Percentiles rank a stretch among this genome's conserved stretches.
These are phyloP conservation scores for Spermophilus dauricus DNA, from an alignment of 2,113 vertebrate species.

Conservation along the genomic window DNA sequence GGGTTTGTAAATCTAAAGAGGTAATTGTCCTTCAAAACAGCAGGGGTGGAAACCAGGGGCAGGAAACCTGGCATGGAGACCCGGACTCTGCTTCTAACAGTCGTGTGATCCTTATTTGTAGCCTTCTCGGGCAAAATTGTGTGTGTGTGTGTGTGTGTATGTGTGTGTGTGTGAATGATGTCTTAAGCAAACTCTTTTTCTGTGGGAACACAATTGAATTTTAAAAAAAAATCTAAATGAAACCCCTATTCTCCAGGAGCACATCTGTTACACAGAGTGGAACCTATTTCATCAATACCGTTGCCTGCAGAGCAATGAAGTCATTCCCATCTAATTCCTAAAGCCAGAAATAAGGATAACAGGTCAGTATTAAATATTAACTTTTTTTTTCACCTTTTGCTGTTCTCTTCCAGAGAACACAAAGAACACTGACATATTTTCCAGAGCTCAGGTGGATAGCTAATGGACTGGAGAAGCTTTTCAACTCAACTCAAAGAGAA, in stretches of 20 bases:
- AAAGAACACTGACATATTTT: conserved; percentile 69
- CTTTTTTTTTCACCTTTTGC: conserved; percentile 8
- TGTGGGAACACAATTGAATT: conserved; percentile 75
- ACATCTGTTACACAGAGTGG: conserved; percentile 75
- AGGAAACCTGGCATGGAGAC: background rate
- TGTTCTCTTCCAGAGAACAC: conserved; percentile 65
- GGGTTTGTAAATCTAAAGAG: conserved; percentile 74
- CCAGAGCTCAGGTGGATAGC: conserved; percentile 62
- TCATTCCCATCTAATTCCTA: conserved; percentile 56
- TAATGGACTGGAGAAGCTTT: conserved; percentile 75
- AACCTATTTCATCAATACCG: conserved; percentile 32
- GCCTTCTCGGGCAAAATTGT: background rate
- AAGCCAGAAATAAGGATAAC: conserved; percentile 63
- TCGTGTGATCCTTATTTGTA: background rate
- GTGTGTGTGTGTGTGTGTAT: background rate
- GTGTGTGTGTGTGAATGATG: background rate
- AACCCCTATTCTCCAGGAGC: conserved; percentile 51
- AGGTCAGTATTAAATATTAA: conserved; percentile 74
- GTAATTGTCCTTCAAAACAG: conserved; percentile 62
- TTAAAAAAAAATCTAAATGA: conserved; percentile 64
- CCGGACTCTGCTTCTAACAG: background rate
- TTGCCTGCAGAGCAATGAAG: conserved; percentile 71
- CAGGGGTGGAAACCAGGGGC: background rate
- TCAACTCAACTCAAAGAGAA: conserved; percentile 68
- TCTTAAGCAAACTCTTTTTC: conserved; percentile 77